Conservation (phyloP, 2,888 invertebrate species). For the Melipona beecheii region DNA sequence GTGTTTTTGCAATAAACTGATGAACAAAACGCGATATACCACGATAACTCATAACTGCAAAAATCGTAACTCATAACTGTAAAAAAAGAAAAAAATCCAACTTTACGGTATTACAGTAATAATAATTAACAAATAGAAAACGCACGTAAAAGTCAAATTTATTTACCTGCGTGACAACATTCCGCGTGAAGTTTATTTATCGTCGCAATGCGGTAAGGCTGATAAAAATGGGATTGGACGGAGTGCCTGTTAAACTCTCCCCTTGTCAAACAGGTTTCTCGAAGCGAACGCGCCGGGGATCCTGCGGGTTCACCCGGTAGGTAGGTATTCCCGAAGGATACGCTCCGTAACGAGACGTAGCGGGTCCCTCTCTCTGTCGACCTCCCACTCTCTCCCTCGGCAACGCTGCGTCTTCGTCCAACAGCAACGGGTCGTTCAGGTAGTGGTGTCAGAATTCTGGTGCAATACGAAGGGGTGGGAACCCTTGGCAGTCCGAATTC, state of each 20-base stretch:
- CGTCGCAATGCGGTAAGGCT: background rate
- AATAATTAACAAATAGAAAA: background rate
- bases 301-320: slow-evolving; percentile 58
- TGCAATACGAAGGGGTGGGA: slow-evolving; percentile 78
- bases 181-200: background rate
- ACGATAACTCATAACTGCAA: no score
- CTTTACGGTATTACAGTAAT: background rate
- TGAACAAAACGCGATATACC: no score
- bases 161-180: no score
- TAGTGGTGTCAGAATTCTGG: slow-evolving; percentile 72
- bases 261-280: slow-evolving; percentile 15
- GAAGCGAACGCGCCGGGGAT: background rate
- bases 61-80: no score
- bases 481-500: slow-evolving; percentile 78
- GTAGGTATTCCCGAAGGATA: slow-evolving; percentile 71
- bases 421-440: slow-evolving; percentile 55
- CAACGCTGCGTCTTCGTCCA: background rate
- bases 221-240: background rate
- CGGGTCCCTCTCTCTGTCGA: slow-evolving; percentile 19
- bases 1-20: no score
- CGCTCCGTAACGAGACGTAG: slow-evolving; percentile 61
- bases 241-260: background rate
- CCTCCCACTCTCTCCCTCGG: slow-evolving; percentile 12
- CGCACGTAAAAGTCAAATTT: background rate
- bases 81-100: no score